These are phyloP conservation scores for Galeopterus variegatus DNA, from an alignment of 2,113 vertebrate species.

Conservation along the genomic window DNA sequence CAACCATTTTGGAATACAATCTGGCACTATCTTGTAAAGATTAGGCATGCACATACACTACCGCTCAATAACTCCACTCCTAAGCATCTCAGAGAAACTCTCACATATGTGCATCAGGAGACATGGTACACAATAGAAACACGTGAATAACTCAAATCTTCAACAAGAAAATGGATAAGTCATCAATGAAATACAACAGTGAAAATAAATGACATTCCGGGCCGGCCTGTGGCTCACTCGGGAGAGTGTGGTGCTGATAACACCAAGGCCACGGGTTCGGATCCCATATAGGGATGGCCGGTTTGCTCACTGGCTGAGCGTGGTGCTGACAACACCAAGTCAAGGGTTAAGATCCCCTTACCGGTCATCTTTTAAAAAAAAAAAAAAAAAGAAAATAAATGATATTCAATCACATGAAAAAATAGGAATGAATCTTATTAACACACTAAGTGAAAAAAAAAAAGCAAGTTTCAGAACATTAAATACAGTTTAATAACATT, in stretches of 20 bases:
- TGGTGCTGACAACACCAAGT: no score
- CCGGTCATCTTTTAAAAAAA: no score
- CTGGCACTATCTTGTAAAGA: background rate
- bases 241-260: no score
- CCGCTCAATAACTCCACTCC: background rate
- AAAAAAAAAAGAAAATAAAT: no score
- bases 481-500: background rate
- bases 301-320: no score
- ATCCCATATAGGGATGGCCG: no score
- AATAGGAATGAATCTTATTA: background rate
- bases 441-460: background rate
- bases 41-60: fast-evolving
- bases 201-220: background rate
- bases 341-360: no score
- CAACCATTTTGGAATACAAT: background rate
- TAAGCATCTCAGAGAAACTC: background rate
- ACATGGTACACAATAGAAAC: background rate
- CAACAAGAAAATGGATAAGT: background rate
- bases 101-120: background rate
- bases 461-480: background rate
- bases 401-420: background rate
- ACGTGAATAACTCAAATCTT: background rate
- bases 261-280: no score
- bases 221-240: no score
- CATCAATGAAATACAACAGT: background rate